Base-by-base conservation (phyloP, 2,888 invertebrate genomes). In the Conchocele bisecta region DNA sequence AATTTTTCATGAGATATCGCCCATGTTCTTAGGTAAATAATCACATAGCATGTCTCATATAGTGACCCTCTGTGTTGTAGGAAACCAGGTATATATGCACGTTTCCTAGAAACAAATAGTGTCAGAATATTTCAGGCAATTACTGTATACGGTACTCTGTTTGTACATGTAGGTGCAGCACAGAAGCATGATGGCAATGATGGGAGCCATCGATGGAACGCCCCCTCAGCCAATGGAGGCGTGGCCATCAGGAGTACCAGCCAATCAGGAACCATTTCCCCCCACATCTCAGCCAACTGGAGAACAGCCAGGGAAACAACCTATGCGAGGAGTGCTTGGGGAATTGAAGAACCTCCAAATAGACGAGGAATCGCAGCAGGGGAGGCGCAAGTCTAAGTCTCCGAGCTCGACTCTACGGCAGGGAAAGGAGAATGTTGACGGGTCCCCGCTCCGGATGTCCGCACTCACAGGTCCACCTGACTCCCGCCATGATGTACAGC, bases 171-270 rank as follows among this genome's bases (percentile, higher is more conserved):
- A 89, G 89, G 86, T 85, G 42, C 88, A 89, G 61, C 88, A 89
- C 44, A 77, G 79, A 37, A 87, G 87, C 64, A 81, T 89, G 75
- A 80, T 87, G 74, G 87, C 86, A 11, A 86, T 89, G 87, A 85
- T 89, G 84, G 87, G 86, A 46, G 88, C 88, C 35, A 64, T 89
- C 13, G 86, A 85, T 70, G 85, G 78, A 13, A 73, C 71, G 29
- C 56, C 56, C 29, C 33, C 39, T 26, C 56, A 56, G 28, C 39
- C 53, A 24, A 56, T 57, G 31, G 31, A 37, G 37, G 48, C 65
- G 13, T 44, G 41, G 56, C 58, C 64, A 56, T 58, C 48, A 53
- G 24, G 24, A 5, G 29, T 44, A 15, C 37, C 54, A 48, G 39
- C 65, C 56, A 64, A 42, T 64, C 70, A 70, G 39, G 57, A 31